Evolutionary conservation across 2,888 invertebrate species (phyloP).

Genomic region (Selenia dentaria): DNA sequence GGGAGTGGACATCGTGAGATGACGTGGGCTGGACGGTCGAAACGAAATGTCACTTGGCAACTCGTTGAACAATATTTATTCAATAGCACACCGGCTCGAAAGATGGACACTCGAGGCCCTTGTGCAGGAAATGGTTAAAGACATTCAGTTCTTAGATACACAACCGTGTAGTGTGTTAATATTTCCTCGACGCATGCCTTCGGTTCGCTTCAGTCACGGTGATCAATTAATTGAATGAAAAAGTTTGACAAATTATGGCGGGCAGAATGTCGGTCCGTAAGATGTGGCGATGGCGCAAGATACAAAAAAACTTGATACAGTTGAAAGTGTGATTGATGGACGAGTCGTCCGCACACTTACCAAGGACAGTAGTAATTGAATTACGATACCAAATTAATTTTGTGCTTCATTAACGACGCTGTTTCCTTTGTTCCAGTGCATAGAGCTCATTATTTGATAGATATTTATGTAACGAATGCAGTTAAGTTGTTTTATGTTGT

Average conservation of each 20-base stretch:
- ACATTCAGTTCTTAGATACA: conserved; percentile 75
- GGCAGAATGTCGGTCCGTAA: conserved; percentile 60
- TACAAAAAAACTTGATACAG: conserved; percentile 76
- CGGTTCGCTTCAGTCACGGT: conserved; percentile 48
- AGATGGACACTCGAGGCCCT: conserved; percentile 73
- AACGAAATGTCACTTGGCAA: conserved; percentile 78
- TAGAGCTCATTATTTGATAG: conserved; percentile 51
- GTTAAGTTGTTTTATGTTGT: conserved; percentile 40
- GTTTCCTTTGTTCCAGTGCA: conserved; percentile 42
- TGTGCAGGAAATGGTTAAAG: conserved; percentile 76
- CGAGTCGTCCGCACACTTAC: conserved; percentile 56
- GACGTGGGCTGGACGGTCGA: conserved; percentile 61
- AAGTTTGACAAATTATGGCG: conserved; percentile 74
- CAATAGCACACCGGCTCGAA: conserved; percentile 69
- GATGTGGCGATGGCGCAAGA: conserved; percentile 54
- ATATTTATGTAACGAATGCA: conserved; percentile 35
- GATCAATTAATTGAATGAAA: conserved; percentile 74
- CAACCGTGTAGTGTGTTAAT: conserved; percentile 68
- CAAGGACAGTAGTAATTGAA: conserved; percentile 73
- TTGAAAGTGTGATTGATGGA: conserved; percentile 81
- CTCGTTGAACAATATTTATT: conserved; percentile 80
- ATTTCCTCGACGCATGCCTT: conserved; percentile 51
- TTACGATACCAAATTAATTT: conserved; percentile 66
- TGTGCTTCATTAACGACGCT: conserved; percentile 45
- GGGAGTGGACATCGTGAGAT: conserved; percentile 57